A percentile compares a stretch with the other conserved stretches of the same genome.
Evolutionary conservation across 2,797 vertebrate species (phyloP).

Genomic region (Enteromius argenteus): DNA sequence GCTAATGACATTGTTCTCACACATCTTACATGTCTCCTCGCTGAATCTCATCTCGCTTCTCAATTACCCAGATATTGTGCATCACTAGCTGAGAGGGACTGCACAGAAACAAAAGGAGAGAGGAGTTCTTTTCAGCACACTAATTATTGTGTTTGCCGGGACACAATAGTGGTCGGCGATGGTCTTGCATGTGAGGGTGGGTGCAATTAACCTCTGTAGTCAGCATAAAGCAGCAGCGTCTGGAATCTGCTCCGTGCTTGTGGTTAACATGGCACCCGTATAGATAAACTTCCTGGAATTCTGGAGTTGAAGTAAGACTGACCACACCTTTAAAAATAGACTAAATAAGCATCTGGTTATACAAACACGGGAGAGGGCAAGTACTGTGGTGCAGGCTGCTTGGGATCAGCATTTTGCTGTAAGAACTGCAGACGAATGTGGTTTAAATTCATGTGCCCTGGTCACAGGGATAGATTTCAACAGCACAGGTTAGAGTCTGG

Average conservation of each 20-base stretch:
- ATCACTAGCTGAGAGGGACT: constrained; percentile 59
- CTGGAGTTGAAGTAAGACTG: constrained; percentile 50
- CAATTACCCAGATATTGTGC: constrained; percentile 72
- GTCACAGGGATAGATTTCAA: constrained; percentile 9
- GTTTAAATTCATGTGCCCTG: constrained; percentile 25
- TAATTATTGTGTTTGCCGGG: constrained; percentile 69
- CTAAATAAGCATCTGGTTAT: constrained; percentile 55
- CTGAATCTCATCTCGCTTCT: constrained; percentile 71
- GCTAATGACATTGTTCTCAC: constrained; percentile 69
- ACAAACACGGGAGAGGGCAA: constrained; percentile 40
- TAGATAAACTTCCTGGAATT: constrained; percentile 58
- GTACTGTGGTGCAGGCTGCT: constrained; percentile 12
- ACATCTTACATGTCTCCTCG: constrained; percentile 72
- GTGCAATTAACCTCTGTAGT: constrained; percentile 55
- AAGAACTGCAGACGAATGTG: constrained; percentile 21
- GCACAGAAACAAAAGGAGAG: constrained; percentile 65
- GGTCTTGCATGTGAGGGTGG: constrained; percentile 39
- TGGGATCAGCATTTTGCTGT: constrained; percentile 38
- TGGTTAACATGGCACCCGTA: constrained; percentile 48
- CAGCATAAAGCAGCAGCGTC: constrained; percentile 42
- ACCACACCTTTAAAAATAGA: constrained; percentile 63
- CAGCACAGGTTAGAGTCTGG: constrained; percentile 18
- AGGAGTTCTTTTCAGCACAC: constrained; percentile 58
- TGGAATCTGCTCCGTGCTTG: constrained; percentile 33
- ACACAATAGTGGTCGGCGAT: constrained; percentile 62